Conservation (phyloP, 1,140 invertebrate genomes). For the Drosophila micromelanica region DNA sequence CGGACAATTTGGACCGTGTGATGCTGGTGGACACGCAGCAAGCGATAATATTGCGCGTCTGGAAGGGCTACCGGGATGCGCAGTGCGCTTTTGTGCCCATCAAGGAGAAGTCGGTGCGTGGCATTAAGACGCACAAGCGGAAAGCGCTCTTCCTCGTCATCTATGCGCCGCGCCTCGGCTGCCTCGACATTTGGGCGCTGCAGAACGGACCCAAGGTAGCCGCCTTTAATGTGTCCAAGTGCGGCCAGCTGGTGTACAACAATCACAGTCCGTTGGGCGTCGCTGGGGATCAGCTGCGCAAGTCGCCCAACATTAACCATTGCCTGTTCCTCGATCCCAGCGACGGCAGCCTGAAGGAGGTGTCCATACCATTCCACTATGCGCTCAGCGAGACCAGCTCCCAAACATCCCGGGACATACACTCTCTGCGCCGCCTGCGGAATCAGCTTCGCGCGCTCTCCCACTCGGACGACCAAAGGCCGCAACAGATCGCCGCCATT, state of each 20-base stretch:
- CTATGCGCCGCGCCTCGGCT: slow-evolving; percentile 92
- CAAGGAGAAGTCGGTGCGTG: slow-evolving; percentile 79
- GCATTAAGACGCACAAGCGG: slow-evolving; percentile 79
- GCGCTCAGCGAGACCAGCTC: slow-evolving; percentile 94
- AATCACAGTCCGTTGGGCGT: slow-evolving; percentile 89
- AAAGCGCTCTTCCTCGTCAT: slow-evolving; percentile 92
- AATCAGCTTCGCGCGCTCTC: slow-evolving; percentile 87
- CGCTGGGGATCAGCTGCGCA: slow-evolving; percentile 83
- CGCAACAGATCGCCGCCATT: slow-evolving; percentile 63
- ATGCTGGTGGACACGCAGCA: slow-evolving; percentile 92
- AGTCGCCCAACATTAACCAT: slow-evolving; percentile 87
- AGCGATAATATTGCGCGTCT: slow-evolving; percentile 93
- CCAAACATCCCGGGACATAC: slow-evolving; percentile 93
- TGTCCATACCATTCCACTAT: slow-evolving; percentile 95
- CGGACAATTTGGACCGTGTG: slow-evolving; percentile 94
- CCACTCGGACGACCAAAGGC: slow-evolving; percentile 74
- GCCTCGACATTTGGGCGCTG: slow-evolving; percentile 94
- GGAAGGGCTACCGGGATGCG: slow-evolving; percentile 97
- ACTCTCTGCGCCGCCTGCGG: slow-evolving; percentile 92
- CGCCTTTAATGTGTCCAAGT: slow-evolving; percentile 94
- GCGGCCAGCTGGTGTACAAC: slow-evolving; percentile 91
- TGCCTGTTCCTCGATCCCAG: slow-evolving; percentile 93
- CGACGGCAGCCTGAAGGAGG: slow-evolving; percentile 90
- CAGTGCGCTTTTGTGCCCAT: slow-evolving; percentile 93
- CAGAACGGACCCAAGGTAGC: slow-evolving; percentile 94